Base-by-base conservation (phyloP, 2,888 invertebrate genomes). In the Anticlea derivata region DNA sequence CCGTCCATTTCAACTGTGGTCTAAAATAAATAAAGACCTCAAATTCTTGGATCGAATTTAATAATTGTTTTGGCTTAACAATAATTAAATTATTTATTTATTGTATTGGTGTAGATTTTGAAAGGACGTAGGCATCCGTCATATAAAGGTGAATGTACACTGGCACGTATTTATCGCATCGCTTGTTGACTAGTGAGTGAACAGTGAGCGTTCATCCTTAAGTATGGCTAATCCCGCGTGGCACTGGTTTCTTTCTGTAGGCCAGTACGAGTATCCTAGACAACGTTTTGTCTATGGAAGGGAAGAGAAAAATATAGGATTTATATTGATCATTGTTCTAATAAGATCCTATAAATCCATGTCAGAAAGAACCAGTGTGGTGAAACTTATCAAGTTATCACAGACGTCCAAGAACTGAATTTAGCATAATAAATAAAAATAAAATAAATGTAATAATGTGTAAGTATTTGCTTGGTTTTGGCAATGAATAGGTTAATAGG, bases 1-100 rank as follows among this genome's bases (percentile, higher is more conserved):
- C 45, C 45, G 45, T 45, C 45, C 45, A 45, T 29, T 45, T 22
- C 1, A 29, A 30, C 8, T 34, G 11, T 45, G 29, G 37, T 27
- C 37, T 31, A 1, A 34, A 43, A 38, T 43, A 31, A 11, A 40
- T 5, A 38, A 23, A 43, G 43, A 22, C 39, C 37, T 53, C 7
- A 27, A 38, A 31, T 24, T 33, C 7, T 34, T 13, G 7, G 6
- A 29, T 30, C 37, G 37, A 46, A 46, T 46, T 46, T n/a, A n/a
- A n/a, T 35, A 45, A 37, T 37, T 22, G 20, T 34, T 44, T 35
- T 27, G 10, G 13, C 24, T n/a, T n/a, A n/a, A n/a, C n/a, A n/a
- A n/a, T n/a, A 33, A 29, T 31, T 7, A 10, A n/a, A n/a, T 44
- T 44, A 13, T 17, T 43, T 33, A 26, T 27, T 20, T 43, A 43